These are phyloP conservation scores for Heliocidaris tuberculata DNA, from an alignment of 35 echinoderm and acorn worm species.

Conservation along the genomic window DNA sequence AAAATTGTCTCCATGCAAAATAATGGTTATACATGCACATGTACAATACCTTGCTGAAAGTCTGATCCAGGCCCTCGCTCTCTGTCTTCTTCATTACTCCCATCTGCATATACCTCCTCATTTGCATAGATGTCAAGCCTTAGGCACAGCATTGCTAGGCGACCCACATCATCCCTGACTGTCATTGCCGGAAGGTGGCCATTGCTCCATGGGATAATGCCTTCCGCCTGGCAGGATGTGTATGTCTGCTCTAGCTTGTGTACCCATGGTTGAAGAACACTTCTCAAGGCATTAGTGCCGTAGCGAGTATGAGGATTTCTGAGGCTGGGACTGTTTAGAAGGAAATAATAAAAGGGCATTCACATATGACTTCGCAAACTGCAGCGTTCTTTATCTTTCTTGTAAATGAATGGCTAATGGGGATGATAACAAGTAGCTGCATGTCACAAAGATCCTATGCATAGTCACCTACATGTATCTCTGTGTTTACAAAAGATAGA, in stretches of 20 bases:
- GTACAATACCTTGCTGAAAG: neutral
- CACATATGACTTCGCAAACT: too few relatives aligned
- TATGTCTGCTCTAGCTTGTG: neutral
- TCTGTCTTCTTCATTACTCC: neutral
- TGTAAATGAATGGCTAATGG: too few relatives aligned
- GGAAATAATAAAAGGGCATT: neutral
- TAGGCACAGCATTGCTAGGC: neutral
- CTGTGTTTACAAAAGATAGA: too few relatives aligned
- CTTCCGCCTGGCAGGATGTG: neutral
- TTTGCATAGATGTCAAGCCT: constrained; percentile 40
- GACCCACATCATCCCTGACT: neutral
- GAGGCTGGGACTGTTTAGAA: neutral
- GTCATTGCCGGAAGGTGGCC: neutral
- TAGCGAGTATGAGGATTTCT: neutral
- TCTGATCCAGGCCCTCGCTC: neutral
- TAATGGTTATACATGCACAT: too few relatives aligned
- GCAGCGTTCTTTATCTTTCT: too few relatives aligned
- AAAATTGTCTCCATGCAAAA: neutral
- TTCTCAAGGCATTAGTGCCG: neutral
- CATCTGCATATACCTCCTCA: neutral
- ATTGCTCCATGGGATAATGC: neutral
- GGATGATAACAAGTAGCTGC: too few relatives aligned
- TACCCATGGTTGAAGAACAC: neutral
- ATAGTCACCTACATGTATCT: too few relatives aligned
- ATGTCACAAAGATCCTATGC: too few relatives aligned